Base-by-base conservation (phyloP, 92 coral and sea anemone species). In the Chrysogorgia sp. region DNA sequence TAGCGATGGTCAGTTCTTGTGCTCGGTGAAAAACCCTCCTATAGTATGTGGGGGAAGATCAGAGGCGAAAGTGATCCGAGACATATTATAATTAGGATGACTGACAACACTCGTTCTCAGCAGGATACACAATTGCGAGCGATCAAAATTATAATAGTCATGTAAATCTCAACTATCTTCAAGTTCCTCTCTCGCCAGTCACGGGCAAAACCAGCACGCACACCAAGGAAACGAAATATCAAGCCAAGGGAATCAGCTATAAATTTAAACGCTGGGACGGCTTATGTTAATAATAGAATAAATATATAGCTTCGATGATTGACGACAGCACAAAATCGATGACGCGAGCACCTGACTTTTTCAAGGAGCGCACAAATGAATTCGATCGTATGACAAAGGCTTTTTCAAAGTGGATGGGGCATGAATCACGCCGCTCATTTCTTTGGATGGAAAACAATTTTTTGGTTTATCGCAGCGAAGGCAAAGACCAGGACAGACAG, bases 301-400 rank as follows among this genome's bases (percentile, higher is more conserved):
- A n/a, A n/a, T n/a, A 71, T 58, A 71, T 21, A 53, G 62, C 10
- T 23, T 26, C 21, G 78, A 50, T 35, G 78, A 71, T 56, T 71
- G 78, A 71, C 34, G n/a, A 7, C 49, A 26, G 34, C 9, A 19
- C 19, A 63, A 30, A 50, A 50, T 32, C 17, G 10, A 57, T 57
- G 63, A 57, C 53, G 5, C 43, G 53, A 12, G 2, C 53, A 15
- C 15, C n/a, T 15, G 53, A 47, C 14, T 47, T 6, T 6, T 2
- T 7, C 2, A 47, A 47, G n/a, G 15, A n/a, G 10, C 10, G 2
- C 14, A 7, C 15, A 47, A 15, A 47, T n/a, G n/a, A 15, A 47
- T 7, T 47, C 7, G n/a, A 47, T 7, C 2, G 53, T 2, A 47
- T 47, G 53, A 47, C 53, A 47, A 7, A 7, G n/a, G 2, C 15